phyloP scores from a whole-genome alignment of 2,797 vertebrate genomes.

The Pangasius larnaudii region DNA sequence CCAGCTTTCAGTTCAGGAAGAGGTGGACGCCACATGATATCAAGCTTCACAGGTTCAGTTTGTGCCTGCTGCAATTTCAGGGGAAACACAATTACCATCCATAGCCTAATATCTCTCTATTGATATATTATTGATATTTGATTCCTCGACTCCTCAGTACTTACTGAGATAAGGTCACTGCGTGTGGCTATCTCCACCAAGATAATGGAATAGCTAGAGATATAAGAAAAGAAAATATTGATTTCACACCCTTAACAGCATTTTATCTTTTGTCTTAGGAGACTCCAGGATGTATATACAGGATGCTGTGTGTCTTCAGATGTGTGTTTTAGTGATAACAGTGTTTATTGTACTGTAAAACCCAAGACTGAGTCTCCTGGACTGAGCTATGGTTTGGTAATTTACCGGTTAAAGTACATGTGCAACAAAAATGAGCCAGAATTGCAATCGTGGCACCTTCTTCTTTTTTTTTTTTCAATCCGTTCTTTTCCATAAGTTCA shows the following conservation, averaged over 20 bases:
- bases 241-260: background rate
- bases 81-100: constrained; percentile 13
- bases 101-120: constrained; percentile 38
- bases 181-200: constrained; percentile 79
- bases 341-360: constrained; percentile 3
- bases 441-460: background rate
- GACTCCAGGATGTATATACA: constrained; percentile 13
- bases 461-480: background rate
- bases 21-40: constrained; percentile 73
- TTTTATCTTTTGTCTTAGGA: constrained; percentile 5
- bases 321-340: constrained; percentile 5
- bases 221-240: constrained; percentile 25
- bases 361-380: background rate
- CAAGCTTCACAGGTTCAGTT: constrained; percentile 67
- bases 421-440: background rate
- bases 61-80: constrained; percentile 65
- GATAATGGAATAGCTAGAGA: constrained; percentile 77
- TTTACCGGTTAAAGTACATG: background rate
- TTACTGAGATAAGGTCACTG: constrained; percentile 75
- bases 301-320: background rate
- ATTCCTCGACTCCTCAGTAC: constrained; percentile 62
- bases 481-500: background rate
- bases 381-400: background rate
- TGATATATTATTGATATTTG: too few relatives aligned
- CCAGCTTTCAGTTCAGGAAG: constrained; percentile 74